phyloP scores from a whole-genome alignment of 2,888 invertebrate genomes.

The Rutpela maculata region DNA sequence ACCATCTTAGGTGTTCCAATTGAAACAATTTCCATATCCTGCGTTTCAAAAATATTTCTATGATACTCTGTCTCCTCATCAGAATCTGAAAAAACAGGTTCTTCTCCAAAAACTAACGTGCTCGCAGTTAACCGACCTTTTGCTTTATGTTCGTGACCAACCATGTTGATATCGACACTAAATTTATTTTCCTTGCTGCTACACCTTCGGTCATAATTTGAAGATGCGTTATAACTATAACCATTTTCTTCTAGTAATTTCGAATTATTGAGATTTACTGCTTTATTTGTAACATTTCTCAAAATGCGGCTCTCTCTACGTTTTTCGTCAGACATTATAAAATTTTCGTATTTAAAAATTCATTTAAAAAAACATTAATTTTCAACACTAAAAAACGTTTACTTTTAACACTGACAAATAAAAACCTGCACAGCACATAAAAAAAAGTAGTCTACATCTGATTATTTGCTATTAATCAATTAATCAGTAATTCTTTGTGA shows the following conservation, averaged over 20 bases:
- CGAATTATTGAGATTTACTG: background rate
- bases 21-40: background rate
- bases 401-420: background rate
- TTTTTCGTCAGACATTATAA: background rate
- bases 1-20: background rate
- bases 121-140: conserved; percentile 39
- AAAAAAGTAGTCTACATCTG: background rate
- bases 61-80: conserved; percentile 40
- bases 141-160: background rate
- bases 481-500: too few relatives aligned
- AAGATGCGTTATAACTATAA: background rate
- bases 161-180: background rate
- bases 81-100: conserved; percentile 49
- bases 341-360: background rate
- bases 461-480: too few relatives aligned
- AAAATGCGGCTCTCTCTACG: background rate
- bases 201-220: background rate
- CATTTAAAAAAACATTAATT: background rate
- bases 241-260: background rate
- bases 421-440: background rate
- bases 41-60: conserved; percentile 15
- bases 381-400: background rate
- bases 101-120: conserved; percentile 42
- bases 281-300: background rate
- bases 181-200: background rate